Base-by-base conservation (phyloP, 2,797 vertebrate genomes). In the Trichosurus vulpecula region DNA sequence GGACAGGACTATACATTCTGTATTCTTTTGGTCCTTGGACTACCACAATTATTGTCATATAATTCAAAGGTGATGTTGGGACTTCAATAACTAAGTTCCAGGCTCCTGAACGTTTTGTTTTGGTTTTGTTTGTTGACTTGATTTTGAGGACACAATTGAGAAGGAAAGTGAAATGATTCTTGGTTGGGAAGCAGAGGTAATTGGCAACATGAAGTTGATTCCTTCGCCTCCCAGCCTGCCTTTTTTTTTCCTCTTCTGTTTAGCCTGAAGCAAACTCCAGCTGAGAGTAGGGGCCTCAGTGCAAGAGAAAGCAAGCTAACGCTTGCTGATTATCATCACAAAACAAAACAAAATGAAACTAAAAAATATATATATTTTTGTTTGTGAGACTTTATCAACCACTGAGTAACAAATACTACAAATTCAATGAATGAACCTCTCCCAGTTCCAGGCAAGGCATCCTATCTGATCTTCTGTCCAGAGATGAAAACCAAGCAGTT, bases 181-280 rank as follows among this genome's bases (percentile, higher is more conserved):
- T 96, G 19, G 51, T 54, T 93, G 92, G 41, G 55, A 29, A 94
- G 19, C 27, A n/a, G 47, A 94, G 52, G 93, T 96, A 97, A 97
- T 53, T 96, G 94, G 47, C 54, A 93, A 54, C 54, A 51, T 31
- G 95, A 11, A 10, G 47, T 56, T 90, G 30, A 0, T 52, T 2
- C 4, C n/a, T 81, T 56, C 57, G 52, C 41, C 41, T 27, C 22
- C 41, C 9, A 4, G 8, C 22, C 41, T 25, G 19, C 22, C 22
- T 11, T 6, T 56, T 14, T 1, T 0, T 9, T 4, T 9, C 35
- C 47, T 93, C 93, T 94, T 95, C 94, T 95, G 19, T 95, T 97
- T 96, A 97, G 96, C 97, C 95, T 93, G 91, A 95, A 90, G 95
- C 95, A 81, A 97, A 94, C 27, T 29, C 29, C 55, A 30, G 31